Conservation (phyloP, 2,113 vertebrate genomes). For the Mugil cephalus region DNA sequence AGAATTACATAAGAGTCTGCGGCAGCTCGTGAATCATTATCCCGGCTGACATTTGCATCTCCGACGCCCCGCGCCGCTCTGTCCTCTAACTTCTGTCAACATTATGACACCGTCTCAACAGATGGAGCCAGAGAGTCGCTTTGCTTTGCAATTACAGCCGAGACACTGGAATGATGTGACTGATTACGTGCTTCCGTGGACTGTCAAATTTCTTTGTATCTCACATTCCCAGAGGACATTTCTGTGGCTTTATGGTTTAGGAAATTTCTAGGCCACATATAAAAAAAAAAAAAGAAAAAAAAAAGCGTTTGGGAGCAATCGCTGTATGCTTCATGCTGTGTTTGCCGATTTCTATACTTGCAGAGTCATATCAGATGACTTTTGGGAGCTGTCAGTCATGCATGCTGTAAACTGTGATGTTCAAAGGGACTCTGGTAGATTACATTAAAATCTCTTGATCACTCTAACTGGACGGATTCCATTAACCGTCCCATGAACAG, state of each 20-base stretch:
- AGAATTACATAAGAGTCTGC: conserved; percentile 56
- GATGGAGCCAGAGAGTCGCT: conserved; percentile 74
- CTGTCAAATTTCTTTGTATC: conserved; percentile 59
- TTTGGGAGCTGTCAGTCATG: conserved; percentile 53
- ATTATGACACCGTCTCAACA: conserved; percentile 53
- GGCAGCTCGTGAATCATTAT: conserved; percentile 62
- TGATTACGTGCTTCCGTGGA: conserved; percentile 61
- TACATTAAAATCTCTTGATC: conserved; percentile 44
- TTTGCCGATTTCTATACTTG: conserved; percentile 53
- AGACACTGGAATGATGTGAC: conserved; percentile 52
- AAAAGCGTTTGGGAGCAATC: conserved; percentile 39
- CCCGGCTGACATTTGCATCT: conserved; percentile 55
- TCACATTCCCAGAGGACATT: conserved; percentile 51
- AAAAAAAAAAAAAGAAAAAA: conserved; percentile 44
- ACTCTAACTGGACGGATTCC: conserved; percentile 31
- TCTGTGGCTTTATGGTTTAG: conserved; percentile 57
- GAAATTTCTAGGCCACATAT: conserved; percentile 60
- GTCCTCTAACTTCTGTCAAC: conserved; percentile 18
- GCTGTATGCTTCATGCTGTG: conserved; percentile 57
- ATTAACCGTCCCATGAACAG: conserved; percentile 52
- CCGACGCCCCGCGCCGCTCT: conserved; percentile 19
- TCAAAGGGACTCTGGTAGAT: conserved; percentile 50
- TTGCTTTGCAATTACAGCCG: conserved; percentile 33
- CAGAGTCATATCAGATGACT: conserved; percentile 33
- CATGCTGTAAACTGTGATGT: conserved; percentile 55